Evolutionary conservation across 2,888 invertebrate genomes (phyloP), one percentile per base, ranked within the genome.

Genomic region (Athrips mouffetella): DNA sequence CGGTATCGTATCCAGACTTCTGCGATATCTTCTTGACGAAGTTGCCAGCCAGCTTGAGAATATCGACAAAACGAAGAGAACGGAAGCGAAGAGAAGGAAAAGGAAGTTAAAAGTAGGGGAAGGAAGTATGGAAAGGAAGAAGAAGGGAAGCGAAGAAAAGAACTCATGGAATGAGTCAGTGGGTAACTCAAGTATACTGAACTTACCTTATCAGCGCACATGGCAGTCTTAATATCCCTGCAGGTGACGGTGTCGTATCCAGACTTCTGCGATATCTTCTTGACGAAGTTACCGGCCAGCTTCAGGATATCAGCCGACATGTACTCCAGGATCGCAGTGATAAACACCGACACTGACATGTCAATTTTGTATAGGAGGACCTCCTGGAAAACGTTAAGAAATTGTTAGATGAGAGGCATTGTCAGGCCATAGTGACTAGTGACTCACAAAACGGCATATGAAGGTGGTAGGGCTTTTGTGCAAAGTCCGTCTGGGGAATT

Each of bases 1-100:
- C 96, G 35, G 92, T 92, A 47, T 76, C 78, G 47, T 77, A 81
- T 15, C 87, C 86, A 0, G 76, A 76, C 61, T 84, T 81, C 84
- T 97, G 96, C 47, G 96, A 94, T 63, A 98, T 97, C 84, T 98
- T 97, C 86, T 97, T 97, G 30, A 98, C 98, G 88, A 98, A 99
- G 80, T 98, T 98, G 45, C 98, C 98, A 47, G 98, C 96, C 76
- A 98, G 90, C 91, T 97, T 97, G 47, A 98, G 87, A 63, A 98
- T 98, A 85, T 98, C 98, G 1, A 98, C 97, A n/a, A n/a, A n/a
- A n/a, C n/a, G n/a, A n/a, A n/a, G n/a, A n/a, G n/a, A n/a, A n/a
- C n/a, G n/a, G n/a, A n/a, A n/a, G n/a, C n/a, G n/a, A n/a, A n/a
- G n/a, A n/a, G n/a, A n/a, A n/a, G n/a, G n/a, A n/a, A n/a, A n/a